Evolutionary conservation across 2,888 invertebrate genomes (phyloP), one percentile per base, ranked within the genome.

Genomic region (Drosophila subquinaria): DNA sequence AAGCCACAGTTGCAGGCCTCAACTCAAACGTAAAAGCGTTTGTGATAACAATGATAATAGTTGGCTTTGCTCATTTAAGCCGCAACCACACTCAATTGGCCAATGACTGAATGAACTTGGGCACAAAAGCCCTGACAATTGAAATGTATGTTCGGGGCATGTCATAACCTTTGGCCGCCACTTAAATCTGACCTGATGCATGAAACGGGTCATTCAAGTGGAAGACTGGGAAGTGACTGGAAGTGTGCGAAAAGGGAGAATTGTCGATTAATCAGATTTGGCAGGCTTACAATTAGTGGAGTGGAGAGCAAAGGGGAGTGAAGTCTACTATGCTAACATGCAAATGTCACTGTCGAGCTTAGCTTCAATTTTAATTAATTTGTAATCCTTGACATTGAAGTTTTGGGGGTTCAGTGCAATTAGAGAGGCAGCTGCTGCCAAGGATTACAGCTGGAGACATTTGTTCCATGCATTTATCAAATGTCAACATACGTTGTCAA

Each of bases 321-420:
- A n/a, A n/a, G n/a, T n/a, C n/a, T n/a, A n/a, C n/a, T n/a, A n/a
- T n/a, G n/a, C n/a, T n/a, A n/a, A n/a, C 52, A 78, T 75, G 78
- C 77, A 74, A 59, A 72, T 84, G 85, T 65, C 81, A 59, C 27
- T 48, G 27, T 23, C 38, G 56, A 82, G 48, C 42, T 69, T 55
- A 63, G 70, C 68, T 66, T 70, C 68, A 87, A 85, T 66, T 81
- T 83, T 76, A 87, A 86, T 86, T 86, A 85, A 83, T 86, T 83
- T 85, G 79, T 79, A 87, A 87, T 85, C 84, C 85, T 59, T 69
- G 55, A 66, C 72, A 82, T 73, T 83, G 84, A 69, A 66, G 75
- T 52, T 45, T 20, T 33, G 50, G 38, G 38, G 57, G 60, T 30
- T 64, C 55, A 9, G n/a, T 70, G 81, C 78, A 85, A 85, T 85